Evolutionary conservation across 2,888 invertebrate species (phyloP).

Genomic region (Altica lythri): DNA sequence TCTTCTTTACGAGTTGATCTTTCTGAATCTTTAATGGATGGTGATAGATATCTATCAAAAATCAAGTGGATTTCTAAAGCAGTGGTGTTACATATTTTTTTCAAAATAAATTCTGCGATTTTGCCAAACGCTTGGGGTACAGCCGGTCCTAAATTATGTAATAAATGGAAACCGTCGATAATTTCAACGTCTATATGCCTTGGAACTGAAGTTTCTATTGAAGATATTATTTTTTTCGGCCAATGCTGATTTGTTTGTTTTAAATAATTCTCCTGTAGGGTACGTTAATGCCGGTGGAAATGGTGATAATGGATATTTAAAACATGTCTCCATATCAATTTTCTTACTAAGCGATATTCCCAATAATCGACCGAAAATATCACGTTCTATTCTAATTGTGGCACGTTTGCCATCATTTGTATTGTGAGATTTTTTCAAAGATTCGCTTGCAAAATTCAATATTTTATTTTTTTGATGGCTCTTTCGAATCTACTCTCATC

Average conservation of each 20-base stretch:
- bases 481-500: not conserved
- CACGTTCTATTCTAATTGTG: conserved; percentile 40
- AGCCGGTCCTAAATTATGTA: too few species aligned
- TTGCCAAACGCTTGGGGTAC: too few species aligned
- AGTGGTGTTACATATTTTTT: too few species aligned
- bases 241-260: conserved; percentile 31
- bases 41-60: too few species aligned
- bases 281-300: conserved; percentile 27
- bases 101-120: too few species aligned
- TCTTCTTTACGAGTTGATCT: too few species aligned
- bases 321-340: conserved; percentile 42
- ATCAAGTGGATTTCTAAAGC: too few species aligned
- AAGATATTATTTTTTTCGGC: conserved; percentile 15
- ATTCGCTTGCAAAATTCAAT: conserved; percentile 17
- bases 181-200: too few species aligned
- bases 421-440: conserved; percentile 13
- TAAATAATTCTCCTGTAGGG: conserved; percentile 29
- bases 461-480: conserved; percentile 20
- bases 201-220: conserved; percentile 15
- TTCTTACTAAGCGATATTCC: conserved; percentile 43
- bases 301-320: conserved; percentile 17
- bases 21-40: too few species aligned
- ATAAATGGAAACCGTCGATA: too few species aligned
- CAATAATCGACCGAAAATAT: conserved; percentile 40
- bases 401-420: conserved; percentile 27